A percentile compares a stretch with the other conserved stretches of the same genome.
Evolutionary conservation across 1,140 invertebrate genomes (phyloP).

Genomic region (Bombus breviceps): DNA sequence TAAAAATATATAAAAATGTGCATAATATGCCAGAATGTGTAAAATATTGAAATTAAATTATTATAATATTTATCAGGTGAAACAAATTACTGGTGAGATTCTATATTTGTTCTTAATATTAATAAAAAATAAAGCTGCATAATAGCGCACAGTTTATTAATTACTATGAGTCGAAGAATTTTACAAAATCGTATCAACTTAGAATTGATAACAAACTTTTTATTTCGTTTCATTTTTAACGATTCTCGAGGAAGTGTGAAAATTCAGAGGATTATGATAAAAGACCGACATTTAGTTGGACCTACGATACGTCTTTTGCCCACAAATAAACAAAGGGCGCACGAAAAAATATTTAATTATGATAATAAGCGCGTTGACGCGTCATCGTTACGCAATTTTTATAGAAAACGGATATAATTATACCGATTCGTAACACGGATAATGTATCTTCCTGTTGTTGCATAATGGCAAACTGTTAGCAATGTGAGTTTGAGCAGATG

Average conservation of each 20-base stretch:
- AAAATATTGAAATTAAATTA: no score
- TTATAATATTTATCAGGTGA: no score
- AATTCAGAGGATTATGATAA: no score
- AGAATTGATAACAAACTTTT: no score
- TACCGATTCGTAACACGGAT: constrained; percentile 16
- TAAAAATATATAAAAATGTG: no score
- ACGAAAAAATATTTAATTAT: background rate
- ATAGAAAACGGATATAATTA: constrained; percentile 9
- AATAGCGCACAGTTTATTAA: no score
- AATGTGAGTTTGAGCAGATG: background rate
- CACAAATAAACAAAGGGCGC: no score
- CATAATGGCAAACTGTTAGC: background rate
- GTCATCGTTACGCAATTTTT: constrained; percentile 9
- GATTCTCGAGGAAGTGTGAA: background rate
- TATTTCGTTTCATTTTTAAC: background rate
- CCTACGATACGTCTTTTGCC: no score
- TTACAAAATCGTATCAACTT: background rate
- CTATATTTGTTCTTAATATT: no score
- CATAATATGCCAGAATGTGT: no score
- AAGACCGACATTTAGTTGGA: background rate
- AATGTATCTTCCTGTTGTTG: constrained; percentile 1
- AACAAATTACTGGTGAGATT: no score
- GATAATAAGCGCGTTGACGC: background rate
- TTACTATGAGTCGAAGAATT: background rate
- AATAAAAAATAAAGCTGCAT: no score